Evolutionary conservation across 2,113 vertebrate genomes (phyloP).

Genomic region (Steatornis caripensis): DNA sequence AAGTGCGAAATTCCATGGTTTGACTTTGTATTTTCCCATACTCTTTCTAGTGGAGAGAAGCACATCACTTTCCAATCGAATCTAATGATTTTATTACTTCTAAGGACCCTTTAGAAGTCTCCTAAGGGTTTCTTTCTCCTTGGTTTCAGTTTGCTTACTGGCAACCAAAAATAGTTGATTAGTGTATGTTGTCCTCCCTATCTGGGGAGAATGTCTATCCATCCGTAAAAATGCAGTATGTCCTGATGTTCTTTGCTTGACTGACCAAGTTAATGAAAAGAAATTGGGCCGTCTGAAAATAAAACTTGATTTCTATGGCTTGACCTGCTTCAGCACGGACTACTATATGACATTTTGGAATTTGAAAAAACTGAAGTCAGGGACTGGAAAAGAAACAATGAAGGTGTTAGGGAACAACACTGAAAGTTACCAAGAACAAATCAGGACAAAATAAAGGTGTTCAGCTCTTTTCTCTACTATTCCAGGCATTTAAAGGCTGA

Average conservation of each 20-base stretch:
- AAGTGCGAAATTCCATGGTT: background rate
- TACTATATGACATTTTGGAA: background rate
- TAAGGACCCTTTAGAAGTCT: background rate
- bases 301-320: background rate
- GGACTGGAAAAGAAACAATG: background rate
- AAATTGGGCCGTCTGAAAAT: slow-evolving; percentile 25
- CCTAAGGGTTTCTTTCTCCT: background rate
- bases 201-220: background rate
- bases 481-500: background rate
- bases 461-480: background rate
- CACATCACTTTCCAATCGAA: background rate
- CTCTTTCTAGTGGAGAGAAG: background rate
- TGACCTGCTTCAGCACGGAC: background rate
- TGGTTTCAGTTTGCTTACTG: background rate
- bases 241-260: background rate
- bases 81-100: background rate
- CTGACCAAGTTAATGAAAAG: slow-evolving; percentile 5
- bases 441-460: background rate
- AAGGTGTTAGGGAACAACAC: background rate
- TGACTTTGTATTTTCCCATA: background rate
- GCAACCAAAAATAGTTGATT: background rate
- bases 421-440: background rate
- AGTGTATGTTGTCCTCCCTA: background rate
- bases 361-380: background rate
- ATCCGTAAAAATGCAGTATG: background rate